Percentiles rank a stretch among this genome's conserved stretches.
Evolutionary conservation across 2,888 invertebrate species (phyloP).

Genomic region (Galerucella nymphaeae): DNA sequence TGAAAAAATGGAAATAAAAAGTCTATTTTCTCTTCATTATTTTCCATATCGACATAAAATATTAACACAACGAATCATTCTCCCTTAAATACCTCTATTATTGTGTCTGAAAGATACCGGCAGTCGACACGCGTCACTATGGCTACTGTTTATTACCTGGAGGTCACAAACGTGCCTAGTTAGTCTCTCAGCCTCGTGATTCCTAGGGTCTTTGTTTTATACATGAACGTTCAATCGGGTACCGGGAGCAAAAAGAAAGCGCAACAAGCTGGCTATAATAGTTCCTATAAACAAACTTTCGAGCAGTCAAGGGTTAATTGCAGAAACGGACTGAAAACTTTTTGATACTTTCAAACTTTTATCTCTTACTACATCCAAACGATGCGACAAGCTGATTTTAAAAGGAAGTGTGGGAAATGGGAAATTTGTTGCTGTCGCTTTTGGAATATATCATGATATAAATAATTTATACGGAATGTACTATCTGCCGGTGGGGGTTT

Average conservation of each 20-base stretch:
- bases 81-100: slow-evolving; percentile 19
- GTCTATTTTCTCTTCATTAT: neutral
- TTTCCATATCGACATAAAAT: neutral
- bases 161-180: slow-evolving; percentile 20
- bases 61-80: neutral
- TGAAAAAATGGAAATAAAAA: too few species aligned
- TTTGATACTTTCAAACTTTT: neutral
- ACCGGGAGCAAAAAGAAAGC: neutral
- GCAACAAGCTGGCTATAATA: slow-evolving; percentile 15
- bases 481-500: too few species aligned
- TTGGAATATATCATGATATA: too few species aligned
- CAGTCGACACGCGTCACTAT: slow-evolving; percentile 55
- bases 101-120: slow-evolving; percentile 41
- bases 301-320: slow-evolving; percentile 5
- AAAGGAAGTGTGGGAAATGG: too few species aligned
- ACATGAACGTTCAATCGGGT: neutral
- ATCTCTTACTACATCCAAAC: too few species aligned
- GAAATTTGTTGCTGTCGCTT: too few species aligned
- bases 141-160: slow-evolving; percentile 52
- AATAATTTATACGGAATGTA: too few species aligned
- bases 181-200: neutral
- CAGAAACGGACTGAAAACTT: neutral
- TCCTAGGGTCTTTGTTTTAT: slow-evolving; percentile 10
- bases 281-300: slow-evolving; percentile 15
- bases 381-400: too few species aligned